Evolutionary conservation across 2,797 vertebrate species (phyloP), one percentile per base, ranked within the genome.

Genomic region (Rhadinocentrus ornatus): DNA sequence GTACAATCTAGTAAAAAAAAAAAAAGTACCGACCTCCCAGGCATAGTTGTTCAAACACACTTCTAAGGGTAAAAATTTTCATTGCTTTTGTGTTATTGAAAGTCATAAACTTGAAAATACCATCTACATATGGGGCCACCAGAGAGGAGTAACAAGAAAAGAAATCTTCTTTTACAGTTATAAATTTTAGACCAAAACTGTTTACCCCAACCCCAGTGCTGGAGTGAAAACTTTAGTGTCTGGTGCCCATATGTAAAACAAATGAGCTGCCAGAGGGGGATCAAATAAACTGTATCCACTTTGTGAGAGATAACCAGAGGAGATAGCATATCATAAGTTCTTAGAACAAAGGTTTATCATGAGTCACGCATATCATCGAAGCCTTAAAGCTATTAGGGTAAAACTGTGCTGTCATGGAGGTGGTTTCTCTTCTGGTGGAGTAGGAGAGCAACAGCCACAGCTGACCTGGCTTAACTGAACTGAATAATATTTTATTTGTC

Each of bases 231-330:
- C n/a, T 18, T 16, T 6, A 4, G 41, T 37, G 57, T 50, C 31
- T 60, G 18, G 39, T 58, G 55, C 46, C 31, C 29, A 48, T 56
- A 31, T 41, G 34, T 62, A 15, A 55, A 50, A 29, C 27, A 68
- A 69, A 41, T 22, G 27, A 54, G 27, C 26, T 16, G 53, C 27
- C 29, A 32, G 26, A 48, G 4, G 13, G 20, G 26, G 12, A 67
- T 66, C 26, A 41, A 66, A 57, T 58, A 24, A 54, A 46, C 16
- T 57, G n/a, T 20, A 58, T 56, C n/a, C 26, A 20, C 39, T 16
- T 32, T 24, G 11, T 26, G 12, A 56, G 10, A 55, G 34, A 41
- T 64, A 5, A 44, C 18, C 35, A 22, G 37, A 15, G n/a, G 7
- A 16, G 20, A 53, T 53, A 27, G 50, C 24, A 53, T 4, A 53